Percentiles rank a stretch among this genome's conserved stretches.
phyloP scores from a whole-genome alignment of 1,140 invertebrate species.

The Drosophila cardini region DNA sequence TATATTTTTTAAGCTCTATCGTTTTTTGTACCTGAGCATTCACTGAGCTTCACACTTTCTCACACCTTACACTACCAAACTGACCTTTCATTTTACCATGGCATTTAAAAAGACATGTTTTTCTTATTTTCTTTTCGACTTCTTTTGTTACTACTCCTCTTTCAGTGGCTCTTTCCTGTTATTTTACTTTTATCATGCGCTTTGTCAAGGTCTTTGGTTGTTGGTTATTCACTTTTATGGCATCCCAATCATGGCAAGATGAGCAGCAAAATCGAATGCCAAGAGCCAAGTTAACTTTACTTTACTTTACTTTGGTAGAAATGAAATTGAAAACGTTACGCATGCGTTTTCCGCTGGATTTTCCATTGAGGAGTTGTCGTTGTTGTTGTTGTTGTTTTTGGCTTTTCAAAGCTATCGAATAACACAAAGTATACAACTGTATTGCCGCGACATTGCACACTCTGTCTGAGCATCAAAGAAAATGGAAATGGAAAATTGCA shows the following conservation, averaged over 20 bases:
- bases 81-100: too few relatives aligned
- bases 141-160: conserved; percentile 1
- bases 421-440: conserved; percentile 60
- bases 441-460: conserved; percentile 14
- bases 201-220: conserved; percentile 54
- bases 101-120: too few relatives aligned
- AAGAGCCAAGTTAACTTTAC: conserved; percentile 8
- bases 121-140: background rate
- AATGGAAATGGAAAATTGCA: conserved; percentile 67
- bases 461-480: conserved; percentile 10
- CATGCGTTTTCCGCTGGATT: conserved; percentile 68
- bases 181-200: conserved; percentile 2
- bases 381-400: conserved; percentile 16
- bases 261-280: conserved; percentile 20
- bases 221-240: conserved; percentile 54
- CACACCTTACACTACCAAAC: background rate
- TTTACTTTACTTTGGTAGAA: conserved; percentile 36
- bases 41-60: too few relatives aligned
- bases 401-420: conserved; percentile 71
- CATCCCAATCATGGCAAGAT: conserved; percentile 18
- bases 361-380: conserved; percentile 7
- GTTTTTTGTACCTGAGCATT: too few relatives aligned
- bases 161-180: background rate
- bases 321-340: conserved; percentile 83
- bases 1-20: too few relatives aligned